phyloP scores from a whole-genome alignment of 2,797 vertebrate genomes.

The Neostethus bicornis region DNA sequence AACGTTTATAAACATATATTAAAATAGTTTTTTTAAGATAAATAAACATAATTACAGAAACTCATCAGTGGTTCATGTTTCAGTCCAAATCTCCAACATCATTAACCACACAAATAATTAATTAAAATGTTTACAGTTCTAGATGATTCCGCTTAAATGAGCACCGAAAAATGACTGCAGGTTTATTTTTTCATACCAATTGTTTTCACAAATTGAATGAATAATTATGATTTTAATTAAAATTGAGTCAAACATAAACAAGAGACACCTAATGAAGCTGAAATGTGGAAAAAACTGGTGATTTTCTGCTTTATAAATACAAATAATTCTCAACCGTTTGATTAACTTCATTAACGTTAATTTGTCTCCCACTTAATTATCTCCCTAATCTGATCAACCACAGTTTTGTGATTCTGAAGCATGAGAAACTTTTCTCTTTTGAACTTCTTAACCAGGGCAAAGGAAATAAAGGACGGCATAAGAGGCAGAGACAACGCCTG shows the following conservation, averaged over 20 bases:
- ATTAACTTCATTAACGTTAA: constrained; percentile 15
- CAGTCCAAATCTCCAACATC: constrained; percentile 8
- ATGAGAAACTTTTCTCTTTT: constrained; percentile 56
- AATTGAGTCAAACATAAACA: constrained; percentile 1
- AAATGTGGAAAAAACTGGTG: constrained; percentile 29
- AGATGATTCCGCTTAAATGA: background rate
- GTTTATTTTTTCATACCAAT: background rate
- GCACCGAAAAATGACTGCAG: background rate
- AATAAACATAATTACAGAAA: constrained; percentile 14
- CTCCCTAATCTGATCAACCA: constrained; percentile 28
- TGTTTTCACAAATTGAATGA: background rate
- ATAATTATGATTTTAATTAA: background rate
- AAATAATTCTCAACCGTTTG: constrained; percentile 21
- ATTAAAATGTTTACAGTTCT: constrained; percentile 1
- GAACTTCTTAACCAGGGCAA: constrained; percentile 82
- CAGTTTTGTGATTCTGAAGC: constrained; percentile 41
- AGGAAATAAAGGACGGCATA: constrained; percentile 84
- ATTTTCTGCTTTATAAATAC: constrained; percentile 16
- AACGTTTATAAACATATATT: constrained; percentile 3
- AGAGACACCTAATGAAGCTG: background rate
- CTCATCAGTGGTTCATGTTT: constrained; percentile 39
- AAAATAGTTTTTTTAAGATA: constrained; percentile 15
- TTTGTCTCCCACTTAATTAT: constrained; percentile 20
- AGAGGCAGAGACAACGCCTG: constrained; percentile 82
- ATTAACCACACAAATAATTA: background rate